Base-by-base conservation (phyloP, 2,113 vertebrate genomes). In the Maccullochella peelii region DNA sequence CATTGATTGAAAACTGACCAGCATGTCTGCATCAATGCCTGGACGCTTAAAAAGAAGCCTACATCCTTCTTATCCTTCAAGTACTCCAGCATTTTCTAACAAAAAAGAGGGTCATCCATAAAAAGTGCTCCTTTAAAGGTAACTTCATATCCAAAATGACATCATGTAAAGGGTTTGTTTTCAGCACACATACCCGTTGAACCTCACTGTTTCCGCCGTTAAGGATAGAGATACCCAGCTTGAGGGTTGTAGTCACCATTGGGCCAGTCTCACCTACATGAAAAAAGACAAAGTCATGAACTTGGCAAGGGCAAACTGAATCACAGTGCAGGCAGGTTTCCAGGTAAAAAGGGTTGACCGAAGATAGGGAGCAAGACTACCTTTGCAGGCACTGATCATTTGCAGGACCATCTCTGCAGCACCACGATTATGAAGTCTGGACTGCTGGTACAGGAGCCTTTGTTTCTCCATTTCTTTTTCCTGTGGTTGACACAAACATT, bases 401-500 rank as follows among this genome's bases (percentile, higher is more conserved):
- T 98, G 97, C 36, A 98, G 94, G 16, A 98, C 97, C 97, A 98
- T 98, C 92, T 98, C 97, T 0, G 97, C 97, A 0, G 97, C 96
- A 0, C 97, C 97, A 2, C 97, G 96, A 67, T 95, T 97, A 91
- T 98, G 97, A 65, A 98, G 95, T 66, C 97, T 93, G 0, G 97
- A 95, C 90, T 98, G 97, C 86, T 98, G 97, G 91, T 98, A 98
- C 44, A 98, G 91, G 3, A 98, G 95, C 73, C 96, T 95, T 93
- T 98, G 97, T 80, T 98, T 98, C 87, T 98, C 97, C 97, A 97
- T 98, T 91, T 98, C 97, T 74, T 98, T 98, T 87, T 98, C 97
- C 97, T 98, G 86, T 5, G 36, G 59, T 27, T 8, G 70, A 86
- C 52, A 83, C 2, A 80, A 23, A 66, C 33, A 50, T 33, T 54